Conservation (phyloP, 2,888 invertebrate genomes). For the Tricholauxania praeusta region DNA sequence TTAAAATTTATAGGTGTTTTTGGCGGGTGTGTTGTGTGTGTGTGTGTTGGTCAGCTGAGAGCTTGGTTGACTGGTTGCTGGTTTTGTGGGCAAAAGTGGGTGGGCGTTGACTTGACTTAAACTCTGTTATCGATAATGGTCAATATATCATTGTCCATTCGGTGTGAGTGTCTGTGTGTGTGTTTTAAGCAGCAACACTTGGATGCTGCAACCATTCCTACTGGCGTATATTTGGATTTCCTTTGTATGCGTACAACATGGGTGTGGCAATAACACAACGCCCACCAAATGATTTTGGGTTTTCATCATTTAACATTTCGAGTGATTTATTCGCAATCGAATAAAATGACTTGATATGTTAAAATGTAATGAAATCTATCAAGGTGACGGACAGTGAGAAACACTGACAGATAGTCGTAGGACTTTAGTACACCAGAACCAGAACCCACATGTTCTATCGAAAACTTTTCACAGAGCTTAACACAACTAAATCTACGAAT, state of each 20-base stretch:
- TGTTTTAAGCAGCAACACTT: background rate
- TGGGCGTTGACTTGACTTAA: too few relatives aligned
- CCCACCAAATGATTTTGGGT: background rate
- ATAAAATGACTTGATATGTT: background rate
- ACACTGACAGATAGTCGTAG: background rate
- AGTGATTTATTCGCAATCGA: constrained; percentile 27
- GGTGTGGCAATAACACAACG: background rate
- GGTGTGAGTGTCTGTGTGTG: background rate
- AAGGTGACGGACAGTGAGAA: background rate
- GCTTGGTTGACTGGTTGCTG: too few relatives aligned
- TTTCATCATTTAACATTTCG: constrained; percentile 20
- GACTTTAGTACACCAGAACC: background rate
- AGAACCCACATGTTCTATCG: too few relatives aligned
- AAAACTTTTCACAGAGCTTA: background rate
- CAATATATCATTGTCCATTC: constrained; percentile 5
- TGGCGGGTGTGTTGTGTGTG: background rate
- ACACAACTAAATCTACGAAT: background rate
- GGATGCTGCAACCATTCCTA: background rate
- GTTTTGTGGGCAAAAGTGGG: too few relatives aligned
- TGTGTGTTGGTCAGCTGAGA: too few relatives aligned
- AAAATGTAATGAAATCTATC: constrained; percentile 31
- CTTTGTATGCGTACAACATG: background rate
- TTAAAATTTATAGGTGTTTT: constrained; percentile 30
- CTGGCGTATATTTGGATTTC: background rate
- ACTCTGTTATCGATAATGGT: background rate